Conservation (phyloP, 2,888 invertebrate genomes). For the Adineta ricciae region DNA sequence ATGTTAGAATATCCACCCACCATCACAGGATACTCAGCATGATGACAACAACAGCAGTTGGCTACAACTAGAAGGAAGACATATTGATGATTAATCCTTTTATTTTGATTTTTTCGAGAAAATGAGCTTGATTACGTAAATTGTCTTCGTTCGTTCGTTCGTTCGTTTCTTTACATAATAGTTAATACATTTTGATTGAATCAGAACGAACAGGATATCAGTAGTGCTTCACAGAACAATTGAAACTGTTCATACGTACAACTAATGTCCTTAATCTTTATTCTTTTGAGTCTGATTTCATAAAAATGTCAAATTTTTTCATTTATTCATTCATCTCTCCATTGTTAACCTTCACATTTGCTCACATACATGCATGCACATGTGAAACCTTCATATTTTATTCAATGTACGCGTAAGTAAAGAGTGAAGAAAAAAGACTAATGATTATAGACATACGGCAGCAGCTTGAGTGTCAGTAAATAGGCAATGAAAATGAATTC, state of each 20-base stretch:
- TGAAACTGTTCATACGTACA: neutral
- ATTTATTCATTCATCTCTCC: neutral
- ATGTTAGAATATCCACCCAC: neutral
- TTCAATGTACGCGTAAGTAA: neutral
- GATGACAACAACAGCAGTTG: neutral
- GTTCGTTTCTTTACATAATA: too few species aligned
- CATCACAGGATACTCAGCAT: neutral
- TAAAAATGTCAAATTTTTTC: neutral
- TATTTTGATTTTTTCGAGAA: too few species aligned
- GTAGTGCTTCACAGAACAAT: neutral
- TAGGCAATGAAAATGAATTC: neutral
- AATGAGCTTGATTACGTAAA: too few species aligned
- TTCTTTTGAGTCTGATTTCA: neutral
- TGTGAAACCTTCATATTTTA: neutral
- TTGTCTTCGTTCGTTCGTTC: too few species aligned
- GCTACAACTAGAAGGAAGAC: neutral
- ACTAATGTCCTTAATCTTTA: neutral
- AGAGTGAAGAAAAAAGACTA: neutral
- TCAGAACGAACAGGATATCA: neutral
- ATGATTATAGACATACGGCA: neutral
- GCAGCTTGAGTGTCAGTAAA: conserved; percentile 2
- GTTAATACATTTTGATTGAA: neutral
- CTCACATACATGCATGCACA: neutral
- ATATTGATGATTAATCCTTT: neutral
- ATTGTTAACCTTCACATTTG: neutral